phyloP scores from a whole-genome alignment of 2,113 vertebrate genomes.

The Dissostichus mawsoni region DNA sequence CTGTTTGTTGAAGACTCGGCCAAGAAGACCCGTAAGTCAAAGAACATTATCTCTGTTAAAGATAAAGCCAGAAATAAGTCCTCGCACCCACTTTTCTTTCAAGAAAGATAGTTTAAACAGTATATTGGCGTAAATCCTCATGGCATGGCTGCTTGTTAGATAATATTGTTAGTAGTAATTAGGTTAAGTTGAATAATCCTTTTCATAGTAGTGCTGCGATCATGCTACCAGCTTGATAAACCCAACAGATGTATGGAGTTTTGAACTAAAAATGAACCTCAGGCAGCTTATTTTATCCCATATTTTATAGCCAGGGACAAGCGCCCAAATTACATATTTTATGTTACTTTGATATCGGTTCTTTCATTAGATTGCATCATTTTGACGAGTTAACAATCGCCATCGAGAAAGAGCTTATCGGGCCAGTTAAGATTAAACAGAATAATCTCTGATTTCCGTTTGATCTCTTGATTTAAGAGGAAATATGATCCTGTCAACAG shows the following conservation, averaged over 20 bases:
- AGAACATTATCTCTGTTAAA: background rate
- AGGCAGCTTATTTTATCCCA: background rate
- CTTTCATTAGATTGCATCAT: conserved; percentile 48
- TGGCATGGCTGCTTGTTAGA: background rate
- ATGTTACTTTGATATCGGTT: conserved; percentile 20
- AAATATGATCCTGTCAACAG: conserved; percentile 35
- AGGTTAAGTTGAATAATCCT: background rate
- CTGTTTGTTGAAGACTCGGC: conserved; percentile 97
- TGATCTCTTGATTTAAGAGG: conserved; percentile 30
- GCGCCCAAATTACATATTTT: conserved; percentile 10
- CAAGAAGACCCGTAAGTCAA: conserved; percentile 92
- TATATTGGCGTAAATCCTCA: background rate
- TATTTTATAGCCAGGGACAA: background rate
- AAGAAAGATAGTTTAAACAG: too few relatives aligned
- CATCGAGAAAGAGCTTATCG: background rate
- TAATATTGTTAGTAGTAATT: background rate
- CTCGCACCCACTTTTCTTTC: background rate
- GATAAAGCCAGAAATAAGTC: background rate
- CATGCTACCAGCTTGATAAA: background rate
- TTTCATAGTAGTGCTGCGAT: background rate
- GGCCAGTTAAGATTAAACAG: conserved; percentile 31
- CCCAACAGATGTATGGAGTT: background rate
- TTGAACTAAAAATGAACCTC: background rate
- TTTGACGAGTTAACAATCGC: background rate
- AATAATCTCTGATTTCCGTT: conserved; percentile 36